Percentiles rank a stretch among this genome's conserved stretches.
These are phyloP conservation scores for Drosophila quasianomalipes DNA, from an alignment of 2,888 invertebrate species.

Conservation along the genomic window DNA sequence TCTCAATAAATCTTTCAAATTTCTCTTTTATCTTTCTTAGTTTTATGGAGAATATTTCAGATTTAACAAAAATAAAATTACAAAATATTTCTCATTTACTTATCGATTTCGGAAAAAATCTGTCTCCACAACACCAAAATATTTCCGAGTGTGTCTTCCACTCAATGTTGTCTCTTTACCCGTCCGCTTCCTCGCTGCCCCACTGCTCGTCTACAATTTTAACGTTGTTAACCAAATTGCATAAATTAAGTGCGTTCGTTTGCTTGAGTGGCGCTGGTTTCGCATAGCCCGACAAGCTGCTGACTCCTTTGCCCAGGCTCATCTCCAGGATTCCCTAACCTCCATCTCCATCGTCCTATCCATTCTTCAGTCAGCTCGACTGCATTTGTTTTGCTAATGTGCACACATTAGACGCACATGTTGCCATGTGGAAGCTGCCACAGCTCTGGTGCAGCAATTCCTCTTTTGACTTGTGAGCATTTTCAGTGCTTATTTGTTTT, in stretches of 20 bases:
- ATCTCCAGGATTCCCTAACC: background rate
- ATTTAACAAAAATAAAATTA: background rate
- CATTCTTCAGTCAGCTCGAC: constrained; percentile 51
- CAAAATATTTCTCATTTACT: background rate
- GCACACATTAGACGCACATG: constrained; percentile 79
- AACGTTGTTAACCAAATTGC: constrained; percentile 84
- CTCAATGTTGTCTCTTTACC: constrained; percentile 16
- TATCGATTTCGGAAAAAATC: background rate
- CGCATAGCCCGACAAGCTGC: constrained; percentile 51
- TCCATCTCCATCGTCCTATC: constrained; percentile 18
- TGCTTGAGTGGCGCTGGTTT: constrained; percentile 75
- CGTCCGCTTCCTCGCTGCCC: background rate
- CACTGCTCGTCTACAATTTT: constrained; percentile 72
- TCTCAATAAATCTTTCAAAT: background rate
- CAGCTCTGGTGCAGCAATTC: constrained; percentile 32
- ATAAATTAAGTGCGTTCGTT: constrained; percentile 84
- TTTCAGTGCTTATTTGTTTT: constrained; percentile 36
- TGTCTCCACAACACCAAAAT: background rate
- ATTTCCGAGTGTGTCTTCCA: constrained; percentile 4
- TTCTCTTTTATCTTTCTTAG: background rate
- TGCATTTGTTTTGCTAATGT: constrained; percentile 81
- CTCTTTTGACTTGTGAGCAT: constrained; percentile 18
- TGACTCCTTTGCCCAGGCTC: constrained; percentile 31
- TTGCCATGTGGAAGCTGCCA: constrained; percentile 51
- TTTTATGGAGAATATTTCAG: background rate